Evolutionary conservation across 2,888 invertebrate species (phyloP).

Genomic region (Suillia variegata): DNA sequence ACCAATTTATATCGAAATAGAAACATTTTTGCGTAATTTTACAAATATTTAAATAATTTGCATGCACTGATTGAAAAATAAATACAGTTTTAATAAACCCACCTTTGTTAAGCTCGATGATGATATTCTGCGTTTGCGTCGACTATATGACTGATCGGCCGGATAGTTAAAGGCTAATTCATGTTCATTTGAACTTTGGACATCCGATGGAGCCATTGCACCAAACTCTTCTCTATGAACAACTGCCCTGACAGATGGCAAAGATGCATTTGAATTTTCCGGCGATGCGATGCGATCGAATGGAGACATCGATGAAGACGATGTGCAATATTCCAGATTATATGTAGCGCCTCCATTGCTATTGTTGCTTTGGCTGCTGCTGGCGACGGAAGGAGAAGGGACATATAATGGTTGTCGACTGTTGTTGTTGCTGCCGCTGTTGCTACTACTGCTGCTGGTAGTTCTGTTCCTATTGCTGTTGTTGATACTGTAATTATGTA

Average conservation of each 20-base stretch:
- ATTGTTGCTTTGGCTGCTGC: conserved; percentile 30
- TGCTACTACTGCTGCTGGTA: conserved; percentile 30
- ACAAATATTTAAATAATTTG: no score
- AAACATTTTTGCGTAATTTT: no score
- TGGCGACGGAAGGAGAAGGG: conserved; percentile 6
- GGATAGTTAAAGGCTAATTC: no score
- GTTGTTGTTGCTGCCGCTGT: conserved; percentile 30
- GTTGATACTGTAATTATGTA: no score
- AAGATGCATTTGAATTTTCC: conserved; percentile 29
- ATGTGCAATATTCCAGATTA: conserved; percentile 31
- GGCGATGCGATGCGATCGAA: conserved; percentile 20
- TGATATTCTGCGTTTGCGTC: conserved; percentile 16
- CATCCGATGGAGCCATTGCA: no score
- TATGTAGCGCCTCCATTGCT: conserved; percentile 29
- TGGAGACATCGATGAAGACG: conserved; percentile 33
- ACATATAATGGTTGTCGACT: conserved; percentile 7
- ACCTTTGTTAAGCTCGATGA: conserved; percentile 20
- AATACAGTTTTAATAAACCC: no score
- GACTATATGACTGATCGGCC: no score
- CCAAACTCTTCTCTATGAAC: no score
- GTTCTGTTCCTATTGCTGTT: conserved; percentile 39
- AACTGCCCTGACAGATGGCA: conserved; percentile 30
- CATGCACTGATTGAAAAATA: no score
- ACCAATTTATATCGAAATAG: no score
- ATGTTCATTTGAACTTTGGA: no score